Percentiles rank a stretch among this genome's conserved stretches.
Evolutionary conservation across 2,888 invertebrate genomes (phyloP).

Genomic region (Geophilus truncorum): DNA sequence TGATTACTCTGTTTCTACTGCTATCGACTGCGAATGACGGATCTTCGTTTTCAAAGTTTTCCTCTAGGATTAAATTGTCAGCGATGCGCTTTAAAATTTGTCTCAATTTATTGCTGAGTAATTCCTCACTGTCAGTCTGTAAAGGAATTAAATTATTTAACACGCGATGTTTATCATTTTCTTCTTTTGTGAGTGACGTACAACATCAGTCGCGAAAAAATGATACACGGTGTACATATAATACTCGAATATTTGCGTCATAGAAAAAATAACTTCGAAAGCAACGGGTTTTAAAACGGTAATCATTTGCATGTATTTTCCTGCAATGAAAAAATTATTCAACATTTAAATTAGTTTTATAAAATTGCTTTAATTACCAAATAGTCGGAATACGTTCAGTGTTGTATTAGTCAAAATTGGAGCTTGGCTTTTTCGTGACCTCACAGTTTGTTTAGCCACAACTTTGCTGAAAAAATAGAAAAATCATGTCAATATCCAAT

Average conservation of each 20-base stretch:
- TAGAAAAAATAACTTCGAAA: slow-evolving; percentile 79
- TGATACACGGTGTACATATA: slow-evolving; percentile 83
- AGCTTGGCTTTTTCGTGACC: slow-evolving; percentile 28
- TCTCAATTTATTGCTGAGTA: slow-evolving; percentile 64
- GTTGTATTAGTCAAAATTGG: slow-evolving; percentile 86
- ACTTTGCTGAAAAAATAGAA: slow-evolving; percentile 19
- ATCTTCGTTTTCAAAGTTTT: background rate
- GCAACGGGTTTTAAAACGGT: slow-evolving; percentile 81
- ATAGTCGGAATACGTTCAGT: slow-evolving; percentile 75
- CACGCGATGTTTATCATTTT: too few relatives aligned
- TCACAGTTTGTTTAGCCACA: slow-evolving; percentile 37
- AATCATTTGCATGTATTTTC: slow-evolving; percentile 85
- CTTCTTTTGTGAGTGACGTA: too few relatives aligned
- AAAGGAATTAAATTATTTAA: background rate
- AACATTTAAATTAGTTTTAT: background rate
- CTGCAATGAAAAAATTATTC: slow-evolving; percentile 37
- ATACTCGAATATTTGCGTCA: slow-evolving; percentile 89
- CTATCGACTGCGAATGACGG: slow-evolving; percentile 46
- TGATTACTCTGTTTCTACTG: slow-evolving; percentile 70
- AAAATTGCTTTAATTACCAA: slow-evolving; percentile 46
- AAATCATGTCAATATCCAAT: background rate
- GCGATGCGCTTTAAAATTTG: slow-evolving; percentile 70
- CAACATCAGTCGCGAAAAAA: slow-evolving; percentile 64
- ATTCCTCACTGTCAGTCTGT: slow-evolving; percentile 43
- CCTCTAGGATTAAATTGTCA: slow-evolving; percentile 60